Evolutionary conservation across 2,113 vertebrate species (phyloP).

Genomic region (Albula goreensis): DNA sequence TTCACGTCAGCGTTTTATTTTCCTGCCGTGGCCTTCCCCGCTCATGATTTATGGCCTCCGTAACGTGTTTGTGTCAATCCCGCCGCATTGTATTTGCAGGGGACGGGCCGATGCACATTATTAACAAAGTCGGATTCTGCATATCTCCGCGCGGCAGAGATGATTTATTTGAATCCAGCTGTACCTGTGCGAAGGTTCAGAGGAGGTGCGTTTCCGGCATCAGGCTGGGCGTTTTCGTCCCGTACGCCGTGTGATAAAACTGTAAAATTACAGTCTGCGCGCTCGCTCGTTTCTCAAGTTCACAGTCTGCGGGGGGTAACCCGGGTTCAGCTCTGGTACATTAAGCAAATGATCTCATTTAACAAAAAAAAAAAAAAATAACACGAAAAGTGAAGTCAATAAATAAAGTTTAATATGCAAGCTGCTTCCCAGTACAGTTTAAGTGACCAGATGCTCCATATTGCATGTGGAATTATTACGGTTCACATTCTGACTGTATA

Average conservation of each 20-base stretch:
- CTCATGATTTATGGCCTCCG: slow-evolving; percentile 20
- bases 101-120: slow-evolving; percentile 3
- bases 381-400: neutral
- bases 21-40: slow-evolving; percentile 9
- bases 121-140: neutral
- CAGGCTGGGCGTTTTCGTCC: neutral
- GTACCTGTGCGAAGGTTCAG: neutral
- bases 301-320: no score
- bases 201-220: neutral
- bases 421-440: neutral
- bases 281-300: neutral
- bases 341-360: neutral
- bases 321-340: neutral
- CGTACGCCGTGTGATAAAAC: neutral
- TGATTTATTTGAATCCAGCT: neutral
- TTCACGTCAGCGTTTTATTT: slow-evolving; percentile 9
- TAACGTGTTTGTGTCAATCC: slow-evolving; percentile 22
- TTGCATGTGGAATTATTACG: neutral
- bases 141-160: neutral
- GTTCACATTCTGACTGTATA: neutral
- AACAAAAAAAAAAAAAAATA: neutral
- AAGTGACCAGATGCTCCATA: slow-evolving; percentile 6
- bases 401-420: slow-evolving; percentile 4
- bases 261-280: neutral
- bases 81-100: slow-evolving; percentile 13